Conservation (phyloP, 2,888 invertebrate species). For the Trisateles emortualis region DNA sequence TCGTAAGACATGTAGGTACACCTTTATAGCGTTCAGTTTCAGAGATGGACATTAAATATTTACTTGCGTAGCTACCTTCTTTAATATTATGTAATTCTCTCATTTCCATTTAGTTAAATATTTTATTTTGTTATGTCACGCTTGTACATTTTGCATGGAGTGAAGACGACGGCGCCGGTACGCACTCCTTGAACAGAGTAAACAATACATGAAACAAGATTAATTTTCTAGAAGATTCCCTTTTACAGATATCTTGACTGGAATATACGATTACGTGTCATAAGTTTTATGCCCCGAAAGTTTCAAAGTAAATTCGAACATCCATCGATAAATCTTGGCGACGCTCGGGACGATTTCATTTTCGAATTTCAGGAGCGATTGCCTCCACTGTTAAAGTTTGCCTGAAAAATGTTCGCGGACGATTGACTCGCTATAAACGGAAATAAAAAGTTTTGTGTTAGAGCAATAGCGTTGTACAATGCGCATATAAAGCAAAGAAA, state of each 20-base stretch:
- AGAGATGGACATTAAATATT: constrained; percentile 14
- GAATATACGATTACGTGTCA: constrained; percentile 86
- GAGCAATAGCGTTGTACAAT: constrained; percentile 82
- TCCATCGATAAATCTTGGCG: constrained; percentile 87
- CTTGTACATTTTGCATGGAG: constrained; percentile 35
- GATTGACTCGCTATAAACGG: constrained; percentile 87
- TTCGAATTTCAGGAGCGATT: constrained; percentile 87
- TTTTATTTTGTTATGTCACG: constrained; percentile 17
- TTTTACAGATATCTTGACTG: constrained; percentile 69
- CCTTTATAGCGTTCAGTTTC: background rate
- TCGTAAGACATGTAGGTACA: constrained; percentile 6
- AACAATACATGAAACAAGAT: constrained; percentile 63
- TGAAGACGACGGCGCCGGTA: constrained; percentile 44
- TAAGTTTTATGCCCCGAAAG: constrained; percentile 85
- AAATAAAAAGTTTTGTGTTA: constrained; percentile 86
- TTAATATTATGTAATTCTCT: constrained; percentile 11
- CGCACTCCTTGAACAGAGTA: constrained; percentile 52
- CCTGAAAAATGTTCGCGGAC: constrained; percentile 87
- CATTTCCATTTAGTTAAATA: constrained; percentile 16
- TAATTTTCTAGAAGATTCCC: constrained; percentile 65
- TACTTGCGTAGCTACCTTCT: constrained; percentile 6
- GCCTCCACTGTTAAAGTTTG: constrained; percentile 87
- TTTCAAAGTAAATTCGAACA: constrained; percentile 86
- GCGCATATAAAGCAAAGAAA: constrained; percentile 81
- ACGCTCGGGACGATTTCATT: constrained; percentile 86